A percentile compares a stretch with the other conserved stretches of the same genome.
Evolutionary conservation across 2,113 vertebrate species (phyloP).

Genomic region (Rhinoderma darwinii): DNA sequence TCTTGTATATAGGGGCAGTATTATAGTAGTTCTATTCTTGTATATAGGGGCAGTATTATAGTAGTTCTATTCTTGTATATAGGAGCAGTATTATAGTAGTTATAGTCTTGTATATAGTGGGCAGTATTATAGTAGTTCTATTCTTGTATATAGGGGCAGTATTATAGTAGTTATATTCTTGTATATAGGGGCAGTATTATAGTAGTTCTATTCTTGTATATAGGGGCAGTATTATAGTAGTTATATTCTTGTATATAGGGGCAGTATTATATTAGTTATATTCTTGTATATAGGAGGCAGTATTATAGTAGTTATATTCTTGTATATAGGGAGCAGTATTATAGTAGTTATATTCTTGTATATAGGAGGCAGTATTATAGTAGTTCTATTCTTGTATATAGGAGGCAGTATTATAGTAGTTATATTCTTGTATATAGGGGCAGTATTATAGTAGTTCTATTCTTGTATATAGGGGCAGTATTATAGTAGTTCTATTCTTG

Average conservation of each 20-base stretch:
- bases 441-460: background rate
- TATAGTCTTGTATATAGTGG: background rate
- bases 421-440: background rate
- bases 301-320: constrained; percentile 7
- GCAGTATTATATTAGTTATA: constrained; percentile 5
- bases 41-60: constrained; percentile 7
- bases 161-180: background rate
- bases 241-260: background rate
- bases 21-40: constrained; percentile 10
- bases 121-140: constrained; percentile 10
- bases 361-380: constrained; percentile 1
- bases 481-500: constrained; percentile 3
- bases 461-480: background rate
- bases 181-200: background rate
- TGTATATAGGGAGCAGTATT: constrained; percentile 8
- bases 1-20: constrained; percentile 1
- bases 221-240: background rate
- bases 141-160: constrained; percentile 4
- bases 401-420: constrained; percentile 1
- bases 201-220: background rate
- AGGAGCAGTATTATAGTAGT: constrained; percentile 2
- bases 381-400: constrained; percentile 1
- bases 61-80: background rate
- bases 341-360: constrained; percentile 19
- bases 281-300: background rate